A percentile compares a stretch with the other conserved stretches of the same genome.
Conservation (phyloP, 2,888 invertebrate species). For the Subacronicta megacephala region DNA sequence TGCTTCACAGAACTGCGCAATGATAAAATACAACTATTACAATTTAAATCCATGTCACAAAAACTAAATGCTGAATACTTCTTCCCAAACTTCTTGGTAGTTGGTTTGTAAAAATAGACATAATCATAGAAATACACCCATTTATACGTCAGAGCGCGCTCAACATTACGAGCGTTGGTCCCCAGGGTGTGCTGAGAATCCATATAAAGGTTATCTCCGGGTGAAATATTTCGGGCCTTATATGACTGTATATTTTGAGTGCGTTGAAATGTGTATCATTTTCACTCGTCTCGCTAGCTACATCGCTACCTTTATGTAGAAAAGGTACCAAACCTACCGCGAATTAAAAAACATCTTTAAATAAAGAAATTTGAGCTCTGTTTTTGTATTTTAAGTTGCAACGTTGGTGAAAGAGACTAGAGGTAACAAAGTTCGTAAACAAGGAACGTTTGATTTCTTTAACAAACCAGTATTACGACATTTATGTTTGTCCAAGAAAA, state of each 20-base stretch:
- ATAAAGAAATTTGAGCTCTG: no score
- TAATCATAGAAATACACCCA: conserved; percentile 55
- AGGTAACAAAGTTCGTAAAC: no score
- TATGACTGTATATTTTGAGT: conserved; percentile 49
- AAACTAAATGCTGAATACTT: conserved; percentile 23
- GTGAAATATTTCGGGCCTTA: conserved; percentile 38
- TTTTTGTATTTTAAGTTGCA: no score
- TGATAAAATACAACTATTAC: background rate
- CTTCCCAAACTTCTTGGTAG: conserved; percentile 7
- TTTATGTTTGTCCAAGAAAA: no score
- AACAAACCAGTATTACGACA: no score
- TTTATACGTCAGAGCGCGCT: conserved; percentile 51
- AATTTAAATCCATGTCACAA: conserved; percentile 9
- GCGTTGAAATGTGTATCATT: conserved; percentile 38
- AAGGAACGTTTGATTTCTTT: no score
- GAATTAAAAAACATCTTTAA: no score
- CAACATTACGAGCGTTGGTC: conserved; percentile 47
- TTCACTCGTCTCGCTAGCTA: conserved; percentile 17
- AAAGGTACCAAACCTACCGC: no score
- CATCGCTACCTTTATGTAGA: conserved; percentile 6
- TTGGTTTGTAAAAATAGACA: conserved; percentile 47
- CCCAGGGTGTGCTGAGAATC: conserved; percentile 53
- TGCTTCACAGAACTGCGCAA: no score
- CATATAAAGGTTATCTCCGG: conserved; percentile 55
- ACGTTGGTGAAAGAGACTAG: no score